Evolutionary conservation across 2,888 invertebrate species (phyloP), one percentile per base, ranked within the genome.

Genomic region (Nephrocerus scutellatus): DNA sequence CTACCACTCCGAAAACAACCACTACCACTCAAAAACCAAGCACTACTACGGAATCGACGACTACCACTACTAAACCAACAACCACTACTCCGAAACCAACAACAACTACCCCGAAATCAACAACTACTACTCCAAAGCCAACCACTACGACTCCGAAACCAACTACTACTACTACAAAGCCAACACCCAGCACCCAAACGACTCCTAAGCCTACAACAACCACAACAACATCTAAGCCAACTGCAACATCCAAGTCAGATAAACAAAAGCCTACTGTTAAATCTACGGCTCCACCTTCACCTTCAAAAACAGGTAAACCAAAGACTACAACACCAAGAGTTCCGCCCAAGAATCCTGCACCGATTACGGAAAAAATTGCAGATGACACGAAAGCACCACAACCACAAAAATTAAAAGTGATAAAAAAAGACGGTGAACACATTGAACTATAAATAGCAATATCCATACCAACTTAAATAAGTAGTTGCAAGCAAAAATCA

Each of bases 401-500:
- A 49, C 69, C 70, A 42, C 73, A 74, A 47, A 74, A 70, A 32
- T 66, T 78, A 18, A 78, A 76, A 63, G 74, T 78, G 4, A 77
- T 78, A 40, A 77, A 72, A 53, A 76, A 72, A 52, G 72, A 69
- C 41, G 77, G 77, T 24, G 52, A 50, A 14, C 66, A 65, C 16
- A 57, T 63, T 13, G 68, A 68, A 43, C 55, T 68, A 19, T 68
- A 66, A 60, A 44, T 13, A 29, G 5, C 5, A 23, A 36, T 6
- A 34, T 22, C n/a, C n/a, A n/a, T n/a, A n/a, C n/a, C n/a, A n/a
- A n/a, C n/a, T n/a, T n/a, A n/a, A n/a, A n/a, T n/a, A n/a, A n/a
- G n/a, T n/a, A n/a, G n/a, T n/a, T n/a, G n/a, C n/a, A n/a, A n/a
- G n/a, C n/a, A n/a, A n/a, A n/a, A n/a, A n/a, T n/a, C n/a, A n/a